A percentile compares a stretch with the other conserved stretches of the same genome.
phyloP scores from a whole-genome alignment of 2,113 vertebrate genomes.

The Nycticorax nycticorax region DNA sequence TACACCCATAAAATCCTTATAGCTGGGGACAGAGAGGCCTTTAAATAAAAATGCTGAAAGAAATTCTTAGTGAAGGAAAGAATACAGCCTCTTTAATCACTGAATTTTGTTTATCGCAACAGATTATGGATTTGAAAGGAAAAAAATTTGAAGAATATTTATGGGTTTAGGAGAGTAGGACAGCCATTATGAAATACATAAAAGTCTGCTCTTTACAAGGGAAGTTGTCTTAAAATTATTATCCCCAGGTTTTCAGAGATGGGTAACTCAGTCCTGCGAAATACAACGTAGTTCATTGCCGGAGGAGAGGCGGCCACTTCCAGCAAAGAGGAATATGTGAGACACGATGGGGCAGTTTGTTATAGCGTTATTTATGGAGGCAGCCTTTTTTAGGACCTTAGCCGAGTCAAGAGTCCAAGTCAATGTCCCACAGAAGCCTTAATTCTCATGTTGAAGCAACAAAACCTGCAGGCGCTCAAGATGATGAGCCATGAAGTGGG shows the following conservation, averaged over 20 bases:
- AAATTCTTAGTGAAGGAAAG: background rate
- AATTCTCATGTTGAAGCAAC: background rate
- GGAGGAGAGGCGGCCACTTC: background rate
- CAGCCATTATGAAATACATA: background rate
- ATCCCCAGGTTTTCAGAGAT: background rate
- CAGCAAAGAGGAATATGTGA: background rate
- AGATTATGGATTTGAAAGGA: background rate
- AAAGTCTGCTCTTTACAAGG: background rate
- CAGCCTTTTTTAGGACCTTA: background rate
- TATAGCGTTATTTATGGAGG: background rate
- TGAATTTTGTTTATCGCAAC: background rate
- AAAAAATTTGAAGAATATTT: background rate
- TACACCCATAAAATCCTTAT: conserved; percentile 11
- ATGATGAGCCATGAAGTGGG: background rate
- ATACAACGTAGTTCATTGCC: background rate
- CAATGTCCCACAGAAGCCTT: background rate
- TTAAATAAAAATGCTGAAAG: conserved; percentile 47
- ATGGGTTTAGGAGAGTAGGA: background rate
- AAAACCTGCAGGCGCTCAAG: background rate
- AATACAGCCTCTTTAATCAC: background rate
- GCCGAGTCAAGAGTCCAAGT: background rate
- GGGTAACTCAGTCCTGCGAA: background rate
- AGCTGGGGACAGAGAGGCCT: background rate
- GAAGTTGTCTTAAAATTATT: background rate
- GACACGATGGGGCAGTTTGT: background rate